Conservation (phyloP, 1,140 invertebrate species). For the Galendromus occidentalis region DNA sequence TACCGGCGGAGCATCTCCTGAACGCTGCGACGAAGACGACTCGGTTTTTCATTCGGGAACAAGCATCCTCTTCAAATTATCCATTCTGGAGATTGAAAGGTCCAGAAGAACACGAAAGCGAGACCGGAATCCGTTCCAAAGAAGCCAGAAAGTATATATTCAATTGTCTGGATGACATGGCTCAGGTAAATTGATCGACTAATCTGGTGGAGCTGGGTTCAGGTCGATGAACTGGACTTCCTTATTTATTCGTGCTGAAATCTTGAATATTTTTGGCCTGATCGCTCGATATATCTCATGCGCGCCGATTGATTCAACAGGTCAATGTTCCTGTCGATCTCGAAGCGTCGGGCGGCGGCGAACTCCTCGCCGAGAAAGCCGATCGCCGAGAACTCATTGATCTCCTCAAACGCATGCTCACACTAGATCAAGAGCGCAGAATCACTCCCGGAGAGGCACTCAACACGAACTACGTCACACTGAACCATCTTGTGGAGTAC, state of each 20-base stretch:
- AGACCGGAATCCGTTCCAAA: slow-evolving; percentile 95
- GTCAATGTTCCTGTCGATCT: slow-evolving; percentile 92
- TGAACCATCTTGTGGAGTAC: slow-evolving; percentile 84
- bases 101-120: slow-evolving; percentile 90
- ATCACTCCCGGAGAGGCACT: slow-evolving; percentile 86
- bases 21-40: slow-evolving; percentile 94
- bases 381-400: slow-evolving; percentile 91
- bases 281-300: not conserved
- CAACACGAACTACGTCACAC: slow-evolving; percentile 78
- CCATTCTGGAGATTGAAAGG: slow-evolving; percentile 93
- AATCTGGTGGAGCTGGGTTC: slow-evolving; percentile 14
- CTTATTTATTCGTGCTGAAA: not conserved
- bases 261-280: not conserved
- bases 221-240: too few relatives aligned
- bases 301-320: slow-evolving; percentile 18
- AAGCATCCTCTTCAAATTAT: slow-evolving; percentile 61
- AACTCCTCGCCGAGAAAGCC: slow-evolving; percentile 82
- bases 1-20: slow-evolving; percentile 96
- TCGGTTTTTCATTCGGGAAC: slow-evolving; percentile 93
- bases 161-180: slow-evolving; percentile 97
- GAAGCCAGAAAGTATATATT: slow-evolving; percentile 99
- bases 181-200: too few relatives aligned
- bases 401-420: slow-evolving; percentile 86
- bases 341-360: slow-evolving; percentile 49
- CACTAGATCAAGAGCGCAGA: slow-evolving; percentile 85